A percentile compares a stretch with the other conserved stretches of the same genome.
Conservation (phyloP, 1,140 invertebrate species). For the Helicoverpa armigera region DNA sequence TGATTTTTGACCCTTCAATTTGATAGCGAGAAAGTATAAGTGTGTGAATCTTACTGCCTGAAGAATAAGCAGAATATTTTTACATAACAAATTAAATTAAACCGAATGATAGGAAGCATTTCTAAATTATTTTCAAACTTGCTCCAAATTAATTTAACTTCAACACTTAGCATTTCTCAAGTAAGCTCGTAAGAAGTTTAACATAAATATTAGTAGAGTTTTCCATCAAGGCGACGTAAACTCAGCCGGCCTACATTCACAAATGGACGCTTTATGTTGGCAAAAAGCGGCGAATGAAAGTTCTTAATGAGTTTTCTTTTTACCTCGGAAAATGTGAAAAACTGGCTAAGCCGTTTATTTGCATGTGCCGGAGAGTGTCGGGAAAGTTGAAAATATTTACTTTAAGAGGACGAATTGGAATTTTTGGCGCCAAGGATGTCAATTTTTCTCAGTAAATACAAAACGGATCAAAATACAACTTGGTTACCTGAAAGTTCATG, state of each 20-base stretch:
- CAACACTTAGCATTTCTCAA: background rate
- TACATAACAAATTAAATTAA: no score
- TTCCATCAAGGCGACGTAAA: conserved; percentile 2
- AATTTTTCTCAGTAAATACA: no score
- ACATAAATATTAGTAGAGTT: background rate
- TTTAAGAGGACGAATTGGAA: no score
- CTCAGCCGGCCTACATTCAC: conserved; percentile 28
- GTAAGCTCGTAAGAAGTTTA: conserved; percentile 2
- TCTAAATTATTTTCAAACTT: no score
- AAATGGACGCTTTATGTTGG: conserved; percentile 9
- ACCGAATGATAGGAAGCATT: no score
- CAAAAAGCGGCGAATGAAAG: conserved; percentile 22
- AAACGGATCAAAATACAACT: no score
- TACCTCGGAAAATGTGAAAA: conserved; percentile 27
- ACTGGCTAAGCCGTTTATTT: background rate
- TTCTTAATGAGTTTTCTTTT: conserved; percentile 44
- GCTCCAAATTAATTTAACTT: background rate
- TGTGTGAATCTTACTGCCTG: no score
- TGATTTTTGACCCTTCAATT: no score
- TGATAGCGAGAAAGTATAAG: no score
- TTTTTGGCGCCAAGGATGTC: no score
- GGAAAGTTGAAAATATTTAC: background rate
- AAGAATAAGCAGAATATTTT: no score
- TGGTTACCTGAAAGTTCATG: no score
- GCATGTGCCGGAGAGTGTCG: background rate